Evolutionary conservation across 2,888 invertebrate genomes (phyloP).

Genomic region (Lithosia quadra): DNA sequence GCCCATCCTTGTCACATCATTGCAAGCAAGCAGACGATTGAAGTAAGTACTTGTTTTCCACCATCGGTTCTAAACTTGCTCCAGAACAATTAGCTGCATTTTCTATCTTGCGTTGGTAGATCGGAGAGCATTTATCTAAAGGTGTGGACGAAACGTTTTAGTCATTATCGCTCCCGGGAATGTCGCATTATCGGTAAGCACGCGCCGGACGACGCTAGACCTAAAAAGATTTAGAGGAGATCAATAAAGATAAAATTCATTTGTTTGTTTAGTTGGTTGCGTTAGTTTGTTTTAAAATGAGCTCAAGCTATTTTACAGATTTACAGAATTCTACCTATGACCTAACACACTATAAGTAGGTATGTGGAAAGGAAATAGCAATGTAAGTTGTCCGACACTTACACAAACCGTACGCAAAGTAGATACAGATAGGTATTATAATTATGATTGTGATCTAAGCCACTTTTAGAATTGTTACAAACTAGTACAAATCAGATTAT

Average conservation of each 20-base stretch:
- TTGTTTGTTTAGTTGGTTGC: too few relatives aligned
- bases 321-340: too few relatives aligned
- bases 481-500: neutral
- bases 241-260: neutral
- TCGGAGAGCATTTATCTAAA: constrained; percentile 65
- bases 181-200: constrained; percentile 72
- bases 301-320: too few relatives aligned
- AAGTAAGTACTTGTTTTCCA: too few relatives aligned
- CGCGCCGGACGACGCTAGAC: constrained; percentile 60
- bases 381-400: too few relatives aligned
- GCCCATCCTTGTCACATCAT: neutral
- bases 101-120: constrained; percentile 33
- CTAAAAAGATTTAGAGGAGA: constrained; percentile 16
- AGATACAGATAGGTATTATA: neutral
- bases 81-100: constrained; percentile 3
- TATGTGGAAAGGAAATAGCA: neutral
- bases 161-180: constrained; percentile 69
- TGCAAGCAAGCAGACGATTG: too few relatives aligned
- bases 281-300: too few relatives aligned
- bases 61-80: neutral
- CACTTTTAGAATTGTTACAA: neutral
- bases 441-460: neutral
- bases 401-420: neutral
- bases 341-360: too few relatives aligned
- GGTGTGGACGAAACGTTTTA: constrained; percentile 73